Conservation (phyloP, 2,888 invertebrate species). For the Exocentrus adspersus region DNA sequence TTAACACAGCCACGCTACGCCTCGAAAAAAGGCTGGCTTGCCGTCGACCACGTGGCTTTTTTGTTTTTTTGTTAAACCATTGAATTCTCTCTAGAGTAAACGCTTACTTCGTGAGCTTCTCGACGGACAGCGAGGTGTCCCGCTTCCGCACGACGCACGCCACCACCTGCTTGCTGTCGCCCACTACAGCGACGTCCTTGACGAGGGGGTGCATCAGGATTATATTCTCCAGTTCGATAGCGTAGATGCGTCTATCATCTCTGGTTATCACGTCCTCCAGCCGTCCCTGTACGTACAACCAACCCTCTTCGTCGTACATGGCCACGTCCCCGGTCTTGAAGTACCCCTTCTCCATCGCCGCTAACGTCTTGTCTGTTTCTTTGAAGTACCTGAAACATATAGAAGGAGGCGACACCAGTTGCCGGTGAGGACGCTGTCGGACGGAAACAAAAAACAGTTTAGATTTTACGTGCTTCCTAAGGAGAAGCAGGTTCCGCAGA, state of each 20-base stretch:
- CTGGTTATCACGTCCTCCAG: constrained; percentile 49
- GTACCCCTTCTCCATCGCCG: constrained; percentile 47
- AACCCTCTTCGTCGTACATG: constrained; percentile 53
- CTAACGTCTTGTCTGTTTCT: constrained; percentile 43
- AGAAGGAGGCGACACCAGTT: no score
- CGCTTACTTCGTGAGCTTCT: constrained; percentile 46
- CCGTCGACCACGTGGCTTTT: no score
- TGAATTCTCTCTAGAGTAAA: no score
- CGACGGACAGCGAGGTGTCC: constrained; percentile 39
- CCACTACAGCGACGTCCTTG: constrained; percentile 50
- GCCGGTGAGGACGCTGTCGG: no score
- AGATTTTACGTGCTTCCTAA: no score
- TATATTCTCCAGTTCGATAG: constrained; percentile 51
- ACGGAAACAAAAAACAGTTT: no score
- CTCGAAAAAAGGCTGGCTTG: no score
- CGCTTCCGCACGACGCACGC: constrained; percentile 49
- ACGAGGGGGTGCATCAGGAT: constrained; percentile 51
- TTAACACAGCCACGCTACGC: no score
- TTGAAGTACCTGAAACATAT: constrained; percentile 53
- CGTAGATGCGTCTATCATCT: constrained; percentile 39
- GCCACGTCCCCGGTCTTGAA: constrained; percentile 57
- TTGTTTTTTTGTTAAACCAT: no score
- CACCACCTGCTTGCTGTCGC: constrained; percentile 46
- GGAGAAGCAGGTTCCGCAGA: no score
- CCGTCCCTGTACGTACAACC: constrained; percentile 54